Base-by-base conservation (phyloP, 2,113 vertebrate species). In the Saccopteryx leptura region DNA sequence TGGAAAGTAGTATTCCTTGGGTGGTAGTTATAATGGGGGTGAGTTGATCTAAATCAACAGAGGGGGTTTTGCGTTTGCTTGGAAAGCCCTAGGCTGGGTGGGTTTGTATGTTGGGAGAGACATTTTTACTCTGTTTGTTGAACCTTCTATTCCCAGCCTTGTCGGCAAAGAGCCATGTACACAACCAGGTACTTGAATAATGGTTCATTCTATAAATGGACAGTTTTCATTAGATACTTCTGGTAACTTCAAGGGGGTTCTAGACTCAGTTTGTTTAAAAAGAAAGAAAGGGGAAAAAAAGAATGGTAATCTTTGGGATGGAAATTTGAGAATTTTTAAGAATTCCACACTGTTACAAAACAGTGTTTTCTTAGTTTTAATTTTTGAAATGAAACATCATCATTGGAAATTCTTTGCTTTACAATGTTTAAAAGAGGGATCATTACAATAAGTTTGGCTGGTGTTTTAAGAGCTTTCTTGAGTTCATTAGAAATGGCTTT, bases 361-460 rank as follows among this genome's bases (percentile, higher is more conserved):
- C 4, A 23, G 0, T 66, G 13, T 81, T 81, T 84, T 88, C 54
- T 96, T 54, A 21, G 31, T 60, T 69, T 81, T 76, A 83, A 81
- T 86, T 96, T 97, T 82, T 56, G 48, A 50, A 88, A 48, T 46
- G 48, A 88, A 87, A 66, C 1, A 13, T 90, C 4, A 4, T 95
- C 56, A 74, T 74, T 61, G 14, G 71, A 94, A 78, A 26, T 84
- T 28, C 72, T 66, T 66, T 23, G 33, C 68, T 93, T 79, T 61
- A 10, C 5, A 71, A 31, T 48, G 10, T 65, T 95, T 90, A 69
- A 86, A 93, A 56, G 2, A 54, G 12, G 21, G 3, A 31, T 6
- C 39, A 21, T 86, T 58, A 48, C 8, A 63, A 28, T 18, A 65
- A 68, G 88, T 82, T 52, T 54, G 69, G 9, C 56, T 75, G 28